Evolutionary conservation across 2,113 vertebrate genomes (phyloP).

Genomic region (Edolisoma coerulescens): DNA sequence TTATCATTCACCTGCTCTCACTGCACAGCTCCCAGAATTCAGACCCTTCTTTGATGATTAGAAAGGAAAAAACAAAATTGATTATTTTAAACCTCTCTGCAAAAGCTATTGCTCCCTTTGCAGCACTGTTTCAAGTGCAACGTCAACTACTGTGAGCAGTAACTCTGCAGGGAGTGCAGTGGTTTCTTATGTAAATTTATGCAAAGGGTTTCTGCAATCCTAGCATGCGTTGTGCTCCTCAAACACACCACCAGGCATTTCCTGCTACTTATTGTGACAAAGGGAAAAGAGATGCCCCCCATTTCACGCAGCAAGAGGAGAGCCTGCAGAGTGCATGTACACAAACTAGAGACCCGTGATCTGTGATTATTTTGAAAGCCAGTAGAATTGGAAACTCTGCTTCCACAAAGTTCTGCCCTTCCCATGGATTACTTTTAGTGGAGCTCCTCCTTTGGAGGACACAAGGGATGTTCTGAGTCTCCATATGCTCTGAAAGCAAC

Average conservation of each 20-base stretch:
- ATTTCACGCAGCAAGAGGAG: not conserved
- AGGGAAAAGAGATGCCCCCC: not conserved
- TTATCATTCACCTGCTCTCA: slow-evolving; percentile 30
- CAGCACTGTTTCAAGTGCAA: slow-evolving; percentile 46
- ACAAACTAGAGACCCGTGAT: not conserved
- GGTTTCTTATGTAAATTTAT: slow-evolving; percentile 72
- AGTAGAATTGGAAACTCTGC: not conserved
- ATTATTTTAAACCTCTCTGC: slow-evolving; percentile 58
- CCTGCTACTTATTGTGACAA: slow-evolving; percentile 31
- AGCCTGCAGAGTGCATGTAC: not conserved
- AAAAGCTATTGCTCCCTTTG: slow-evolving; percentile 22
- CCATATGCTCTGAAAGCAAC: not conserved
- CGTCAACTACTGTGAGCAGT: slow-evolving; percentile 52
- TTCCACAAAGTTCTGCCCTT: not conserved
- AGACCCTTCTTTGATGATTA: slow-evolving; percentile 19
- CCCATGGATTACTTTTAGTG: not conserved
- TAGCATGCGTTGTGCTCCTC: slow-evolving; percentile 43
- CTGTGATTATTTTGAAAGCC: not conserved
- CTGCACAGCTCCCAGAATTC: not conserved
- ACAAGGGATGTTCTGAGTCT: not conserved
- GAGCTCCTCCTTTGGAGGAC: not conserved
- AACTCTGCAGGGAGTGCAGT: slow-evolving; percentile 53
- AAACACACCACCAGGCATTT: slow-evolving; percentile 27
- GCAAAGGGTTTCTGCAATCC: slow-evolving; percentile 54
- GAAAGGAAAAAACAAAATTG: slow-evolving; percentile 54